phyloP scores from a whole-genome alignment of 2,888 invertebrate species.

The Sminthurides aquaticus region DNA sequence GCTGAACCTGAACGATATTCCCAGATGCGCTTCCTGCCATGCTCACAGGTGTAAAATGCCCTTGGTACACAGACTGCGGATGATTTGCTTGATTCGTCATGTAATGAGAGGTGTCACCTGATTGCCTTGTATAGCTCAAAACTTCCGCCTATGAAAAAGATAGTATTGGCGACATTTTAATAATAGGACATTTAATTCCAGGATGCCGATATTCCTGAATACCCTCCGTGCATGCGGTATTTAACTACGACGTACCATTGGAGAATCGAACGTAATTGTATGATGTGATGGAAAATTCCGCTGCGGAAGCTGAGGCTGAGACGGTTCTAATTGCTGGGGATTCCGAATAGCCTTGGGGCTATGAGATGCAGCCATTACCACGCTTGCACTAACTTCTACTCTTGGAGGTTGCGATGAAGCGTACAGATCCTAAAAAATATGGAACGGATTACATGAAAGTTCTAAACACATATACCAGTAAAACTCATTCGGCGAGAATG shows the following conservation, averaged over 20 bases:
- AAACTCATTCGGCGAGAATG: too few relatives aligned
- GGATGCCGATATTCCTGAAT: too few relatives aligned
- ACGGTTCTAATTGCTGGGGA: slow-evolving; percentile 34
- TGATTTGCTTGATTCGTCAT: slow-evolving; percentile 28
- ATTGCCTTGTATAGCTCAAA: slow-evolving; percentile 24
- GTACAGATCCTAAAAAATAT: slow-evolving; percentile 29
- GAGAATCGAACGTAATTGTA: slow-evolving; percentile 27
- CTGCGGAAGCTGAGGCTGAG: slow-evolving; percentile 15
- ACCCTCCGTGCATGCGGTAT: too few relatives aligned
- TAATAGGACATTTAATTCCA: too few relatives aligned
- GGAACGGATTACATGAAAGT: too few relatives aligned
- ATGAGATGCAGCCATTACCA: slow-evolving; percentile 34
- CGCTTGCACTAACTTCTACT: slow-evolving; percentile 36
- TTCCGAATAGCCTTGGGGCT: slow-evolving; percentile 42
- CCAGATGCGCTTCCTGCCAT: slow-evolving; percentile 23
- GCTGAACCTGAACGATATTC: slow-evolving; percentile 21
- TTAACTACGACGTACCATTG: slow-evolving; percentile 41
- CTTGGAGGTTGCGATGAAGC: slow-evolving; percentile 30
- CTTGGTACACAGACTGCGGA: slow-evolving; percentile 23
- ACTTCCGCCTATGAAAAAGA: slow-evolving; percentile 30
- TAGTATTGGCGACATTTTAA: too few relatives aligned
- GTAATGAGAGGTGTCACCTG: slow-evolving; percentile 27
- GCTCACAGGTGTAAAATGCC: slow-evolving; percentile 30
- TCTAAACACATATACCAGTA: too few relatives aligned
- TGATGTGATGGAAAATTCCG: slow-evolving; percentile 17